Base-by-base conservation (phyloP, 1,140 invertebrate species). In the Bombus ignitus region DNA sequence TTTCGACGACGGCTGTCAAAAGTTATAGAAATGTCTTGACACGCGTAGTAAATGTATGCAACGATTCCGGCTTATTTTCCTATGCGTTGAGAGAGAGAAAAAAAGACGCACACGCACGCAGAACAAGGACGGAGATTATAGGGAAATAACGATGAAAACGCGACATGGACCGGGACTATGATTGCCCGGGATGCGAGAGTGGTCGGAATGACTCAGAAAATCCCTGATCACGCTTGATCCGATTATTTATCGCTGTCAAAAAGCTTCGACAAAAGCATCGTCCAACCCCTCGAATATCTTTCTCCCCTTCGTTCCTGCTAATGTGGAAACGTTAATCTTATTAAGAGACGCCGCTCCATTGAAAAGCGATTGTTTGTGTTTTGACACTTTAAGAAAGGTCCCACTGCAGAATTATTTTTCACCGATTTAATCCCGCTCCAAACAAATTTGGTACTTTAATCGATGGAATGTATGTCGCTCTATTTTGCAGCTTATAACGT, bases 241-340 rank as follows among this genome's bases (percentile, higher is more conserved):
- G 93, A 94, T 94, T 94, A 94, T 94, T 93, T 92, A 93, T 93
- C 90, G 91, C 92, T 92, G 92, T 92, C 92, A 92, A 93, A 93
- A 94, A 93, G 89, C 89, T 88, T 81, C 84, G 79, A 75, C 71
- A 86, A 84, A 82, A 73, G 62, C 62, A 12, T 47, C 77, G 37
- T 22, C 22, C 53, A 53, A 74, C 87, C 81, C 81, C 39, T 65
- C 83, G 37, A 39, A 71, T 37, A 57, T 44, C 35, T 47, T 82
- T 22, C 25, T 73, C 35, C 42, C 12, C 53, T 73, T 5, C 28
- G 32, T 18, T 32, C 28, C 35, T 25, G 47, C 73, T 85, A 76
- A 57, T 65, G 84, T 86, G 83, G 85, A 87, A 76, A 91, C 87
- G 88, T 90, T 93, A 92, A 93, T 93, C 92, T 91, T 89, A 89